Evolutionary conservation across 2,888 invertebrate genomes (phyloP), one percentile per base, ranked within the genome.

Genomic region (Euclidia mi): DNA sequence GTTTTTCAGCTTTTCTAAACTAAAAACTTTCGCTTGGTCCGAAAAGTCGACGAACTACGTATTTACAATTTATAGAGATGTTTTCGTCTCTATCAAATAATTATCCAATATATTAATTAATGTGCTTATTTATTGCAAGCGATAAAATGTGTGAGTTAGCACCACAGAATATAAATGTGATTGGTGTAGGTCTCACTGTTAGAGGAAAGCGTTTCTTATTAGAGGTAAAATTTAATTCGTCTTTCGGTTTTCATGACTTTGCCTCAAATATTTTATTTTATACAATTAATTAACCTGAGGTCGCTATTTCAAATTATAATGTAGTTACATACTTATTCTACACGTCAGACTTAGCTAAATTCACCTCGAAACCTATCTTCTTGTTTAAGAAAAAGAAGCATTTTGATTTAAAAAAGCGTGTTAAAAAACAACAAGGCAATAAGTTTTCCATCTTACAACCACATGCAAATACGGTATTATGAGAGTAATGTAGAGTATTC

Each of bases 61-160:
- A 10, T 41, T 49, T 32, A 51, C 72, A 50, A 69, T 66, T 75
- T 72, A 72, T 69, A 34, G 56, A 37, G 47, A 47, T 81, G 81
- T 84, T 83, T 82, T 84, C 75, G 78, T 78, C 45, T 63, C 65
- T 63, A 63, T 57, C 56, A 68, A 75, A 79, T 81, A 82, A 83
- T 74, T 78, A 85, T 84, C 80, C 76, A 87, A 82, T 80, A 80
- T 79, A 79, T 71, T 83, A 81, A 84, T 87, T 81, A 81, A 80
- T 81, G 74, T 66, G 65, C 40, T 75, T 84, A 82, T 85, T 85
- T 86, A 84, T 82, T 79, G 68, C 72, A 3, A 49, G 32, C 60
- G 78, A 83, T 85, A 84, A 82, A 77, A 68, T 76, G 69, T 76
- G 74, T 70, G 78, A 68, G 60, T 60, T 69, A 64, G 71, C 32